phyloP scores from a whole-genome alignment of 2,797 vertebrate genomes.

The Bovichtus variegatus region DNA sequence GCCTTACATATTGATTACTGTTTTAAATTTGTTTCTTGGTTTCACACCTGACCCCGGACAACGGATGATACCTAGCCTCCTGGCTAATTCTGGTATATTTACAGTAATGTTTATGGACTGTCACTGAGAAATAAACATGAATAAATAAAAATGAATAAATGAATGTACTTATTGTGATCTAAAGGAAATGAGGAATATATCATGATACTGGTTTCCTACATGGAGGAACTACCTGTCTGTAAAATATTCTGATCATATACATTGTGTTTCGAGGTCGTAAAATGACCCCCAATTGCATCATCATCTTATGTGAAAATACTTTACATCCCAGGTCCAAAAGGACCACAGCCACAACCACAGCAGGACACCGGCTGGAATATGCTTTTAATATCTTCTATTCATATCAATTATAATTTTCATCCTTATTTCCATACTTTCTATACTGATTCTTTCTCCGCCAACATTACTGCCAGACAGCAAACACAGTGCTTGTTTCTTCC shows the following conservation, averaged over 20 bases:
- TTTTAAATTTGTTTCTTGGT: no score
- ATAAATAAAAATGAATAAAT: no score
- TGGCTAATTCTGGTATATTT: no score
- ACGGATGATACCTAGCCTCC: no score
- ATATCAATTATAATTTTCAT: neutral
- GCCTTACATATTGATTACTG: no score
- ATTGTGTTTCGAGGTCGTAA: neutral
- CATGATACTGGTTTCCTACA: neutral
- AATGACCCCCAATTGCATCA: neutral
- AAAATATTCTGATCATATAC: neutral
- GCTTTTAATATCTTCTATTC: neutral
- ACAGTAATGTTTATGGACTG: no score
- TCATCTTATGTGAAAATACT: neutral
- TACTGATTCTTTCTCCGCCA: conserved; percentile 17
- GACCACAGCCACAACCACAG: neutral
- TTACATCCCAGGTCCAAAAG: neutral
- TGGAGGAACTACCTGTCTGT: neutral
- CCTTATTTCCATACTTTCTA: neutral
- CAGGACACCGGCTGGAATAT: neutral
- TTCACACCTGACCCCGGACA: no score
- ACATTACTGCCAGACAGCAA: conserved; percentile 1
- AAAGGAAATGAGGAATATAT: neutral
- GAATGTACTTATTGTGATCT: neutral
- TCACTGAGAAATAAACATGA: no score
- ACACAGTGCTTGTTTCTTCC: conserved; percentile 6